Evolutionary conservation across 1,140 invertebrate genomes (phyloP), one percentile per base, ranked within the genome.

Genomic region (Tribolium madens): DNA sequence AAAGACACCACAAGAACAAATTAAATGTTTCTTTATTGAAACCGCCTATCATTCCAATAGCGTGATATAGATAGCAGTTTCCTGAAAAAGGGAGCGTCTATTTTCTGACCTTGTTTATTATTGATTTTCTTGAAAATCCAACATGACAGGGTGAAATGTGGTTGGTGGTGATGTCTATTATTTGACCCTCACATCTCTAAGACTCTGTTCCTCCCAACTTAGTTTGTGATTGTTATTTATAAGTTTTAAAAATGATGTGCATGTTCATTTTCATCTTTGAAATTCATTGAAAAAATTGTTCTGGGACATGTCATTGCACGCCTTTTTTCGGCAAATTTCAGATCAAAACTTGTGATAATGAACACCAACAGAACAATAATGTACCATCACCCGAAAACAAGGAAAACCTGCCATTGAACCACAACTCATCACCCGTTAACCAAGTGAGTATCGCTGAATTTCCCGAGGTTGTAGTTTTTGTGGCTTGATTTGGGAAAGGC

Each of bases 101-200:
- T 73, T 73, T 33, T 73, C 50, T 74, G 76, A 79, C 78, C 78
- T 79, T 79, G 78, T 79, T 77, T 71, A 52, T 75, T 79, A 79
- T 79, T 79, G 78, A 79, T 79, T 79, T 76, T 79, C 76, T 74
- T 75, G 50, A 74, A 57, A 57, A 75, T 72, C 69, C 69, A 76
- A 75, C 77, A 78, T 75, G 50, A 78, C 26, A 21, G 77, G 47
- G 60, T 78, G 76, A 78, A 78, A 71, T 75, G 48, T 77, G 52
- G 36, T 42, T 42, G 36, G 70, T 75, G 52, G 52, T 73, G 73
- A 70, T 75, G 50, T 74, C 53, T 77, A 73, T 79, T 73, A 77
- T 77, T 79, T 75, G 33, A 77, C 69, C 72, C 64, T 70, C 17
- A 53, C 33, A 74, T 74, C 60, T 74, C 76, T 53, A 33, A 72